Conservation (phyloP, 2,113 vertebrate genomes). For the Salvelinus sp. region DNA sequence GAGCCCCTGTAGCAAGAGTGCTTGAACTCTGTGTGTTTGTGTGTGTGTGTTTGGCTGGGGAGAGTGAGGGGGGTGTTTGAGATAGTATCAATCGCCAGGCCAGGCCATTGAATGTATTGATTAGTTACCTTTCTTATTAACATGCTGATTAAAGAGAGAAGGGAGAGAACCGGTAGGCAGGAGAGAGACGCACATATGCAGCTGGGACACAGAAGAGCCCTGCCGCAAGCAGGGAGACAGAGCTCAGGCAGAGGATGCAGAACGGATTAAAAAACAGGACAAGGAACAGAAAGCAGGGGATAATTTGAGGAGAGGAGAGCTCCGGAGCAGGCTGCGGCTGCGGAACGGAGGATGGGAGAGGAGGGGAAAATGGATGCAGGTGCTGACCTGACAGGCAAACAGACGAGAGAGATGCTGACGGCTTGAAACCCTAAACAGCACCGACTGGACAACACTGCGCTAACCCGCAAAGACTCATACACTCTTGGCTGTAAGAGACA, state of each 20-base stretch:
- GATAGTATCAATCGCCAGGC: conserved; percentile 81
- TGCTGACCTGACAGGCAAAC: conserved; percentile 30
- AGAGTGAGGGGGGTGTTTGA: conserved; percentile 67
- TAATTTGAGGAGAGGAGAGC: conserved; percentile 37
- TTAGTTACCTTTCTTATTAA: conserved; percentile 87
- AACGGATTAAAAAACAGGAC: conserved; percentile 56
- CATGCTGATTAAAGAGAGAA: conserved; percentile 83
- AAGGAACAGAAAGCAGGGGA: conserved; percentile 51
- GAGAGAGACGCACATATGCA: conserved; percentile 15
- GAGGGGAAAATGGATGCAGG: conserved; percentile 14
- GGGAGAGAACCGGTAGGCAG: conserved; percentile 57
- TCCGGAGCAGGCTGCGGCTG: conserved; percentile 22
- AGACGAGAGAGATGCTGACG: conserved; percentile 2
- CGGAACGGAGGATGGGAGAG: conserved; percentile 37
- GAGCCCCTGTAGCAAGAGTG: conserved; percentile 40
- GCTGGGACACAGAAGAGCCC: conserved; percentile 18
- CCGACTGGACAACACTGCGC: conserved; percentile 50
- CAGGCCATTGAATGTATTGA: conserved; percentile 83
- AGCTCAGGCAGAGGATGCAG: conserved; percentile 41
- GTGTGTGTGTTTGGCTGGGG: conserved; percentile 47
- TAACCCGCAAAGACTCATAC: background rate
- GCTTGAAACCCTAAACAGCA: background rate
- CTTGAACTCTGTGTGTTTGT: conserved; percentile 43
- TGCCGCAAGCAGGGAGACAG: conserved; percentile 30
- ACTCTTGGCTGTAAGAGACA: background rate